Evolutionary conservation across 2,888 invertebrate species (phyloP).

Genomic region (Drosophila eohydei): DNA sequence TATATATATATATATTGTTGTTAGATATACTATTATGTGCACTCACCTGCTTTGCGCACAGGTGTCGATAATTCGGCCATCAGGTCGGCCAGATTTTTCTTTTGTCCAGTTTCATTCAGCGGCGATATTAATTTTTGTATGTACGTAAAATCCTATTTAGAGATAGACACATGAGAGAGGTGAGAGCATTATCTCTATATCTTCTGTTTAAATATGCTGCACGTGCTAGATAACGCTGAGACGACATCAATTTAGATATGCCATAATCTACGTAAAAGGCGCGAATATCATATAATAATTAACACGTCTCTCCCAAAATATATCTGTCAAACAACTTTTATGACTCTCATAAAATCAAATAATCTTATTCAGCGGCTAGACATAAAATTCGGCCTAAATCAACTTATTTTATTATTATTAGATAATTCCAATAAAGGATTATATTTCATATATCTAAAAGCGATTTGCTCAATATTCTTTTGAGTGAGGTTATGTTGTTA

Average conservation of each 20-base stretch:
- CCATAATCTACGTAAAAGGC: conserved; percentile 1
- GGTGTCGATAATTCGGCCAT: conserved; percentile 84
- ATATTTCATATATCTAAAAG: background rate
- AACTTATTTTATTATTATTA: background rate
- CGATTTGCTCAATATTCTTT: background rate
- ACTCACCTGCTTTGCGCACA: conserved; percentile 84
- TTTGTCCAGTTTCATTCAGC: conserved; percentile 81
- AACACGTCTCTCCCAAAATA: conserved; percentile 6
- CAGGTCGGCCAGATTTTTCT: conserved; percentile 83
- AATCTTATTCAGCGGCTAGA: background rate
- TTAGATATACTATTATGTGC: background rate
- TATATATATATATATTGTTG: background rate
- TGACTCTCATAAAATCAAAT: background rate
- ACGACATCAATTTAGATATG: conserved; percentile 6
- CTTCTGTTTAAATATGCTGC: conserved; percentile 10
- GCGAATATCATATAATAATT: conserved; percentile 6
- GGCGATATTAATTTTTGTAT: conserved; percentile 84
- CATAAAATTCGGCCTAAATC: background rate
- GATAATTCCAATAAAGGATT: background rate
- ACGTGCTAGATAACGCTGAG: conserved; percentile 2
- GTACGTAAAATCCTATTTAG: conserved; percentile 83
- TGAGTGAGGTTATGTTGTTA: background rate
- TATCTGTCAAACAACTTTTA: background rate
- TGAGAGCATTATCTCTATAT: conserved; percentile 8
- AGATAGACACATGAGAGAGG: background rate